Conservation (phyloP, 2,888 invertebrate species). For the Acanthacorydalis orientalis region DNA sequence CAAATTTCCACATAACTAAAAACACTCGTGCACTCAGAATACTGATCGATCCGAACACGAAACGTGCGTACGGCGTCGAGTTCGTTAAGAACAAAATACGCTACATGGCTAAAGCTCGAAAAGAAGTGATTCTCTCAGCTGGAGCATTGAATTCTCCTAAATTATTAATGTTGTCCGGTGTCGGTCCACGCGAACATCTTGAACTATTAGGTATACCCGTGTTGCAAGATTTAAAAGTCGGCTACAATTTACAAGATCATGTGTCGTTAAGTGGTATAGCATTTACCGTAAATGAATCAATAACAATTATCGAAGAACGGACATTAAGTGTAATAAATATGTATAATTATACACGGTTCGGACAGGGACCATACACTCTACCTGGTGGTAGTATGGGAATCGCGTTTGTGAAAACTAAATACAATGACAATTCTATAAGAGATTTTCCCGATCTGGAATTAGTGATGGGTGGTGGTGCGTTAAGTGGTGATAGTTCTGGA, state of each 20-base stretch:
- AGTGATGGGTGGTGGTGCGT: slow-evolving; percentile 58
- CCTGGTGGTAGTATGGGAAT: slow-evolving; percentile 65
- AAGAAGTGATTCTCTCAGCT: slow-evolving; percentile 63
- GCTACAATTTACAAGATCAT: slow-evolving; percentile 70
- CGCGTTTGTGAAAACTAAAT: slow-evolving; percentile 54
- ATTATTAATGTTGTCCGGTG: slow-evolving; percentile 68
- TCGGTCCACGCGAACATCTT: slow-evolving; percentile 51
- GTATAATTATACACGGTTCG: slow-evolving; percentile 41
- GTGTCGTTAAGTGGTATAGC: slow-evolving; percentile 54
- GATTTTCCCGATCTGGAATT: slow-evolving; percentile 64
- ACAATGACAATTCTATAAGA: slow-evolving; percentile 24
- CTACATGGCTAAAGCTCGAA: slow-evolving; percentile 38
- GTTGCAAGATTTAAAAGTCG: slow-evolving; percentile 54
- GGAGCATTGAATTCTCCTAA: slow-evolving; percentile 77
- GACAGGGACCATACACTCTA: slow-evolving; percentile 54
- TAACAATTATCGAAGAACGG: slow-evolving; percentile 45
- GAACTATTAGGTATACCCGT: slow-evolving; percentile 38
- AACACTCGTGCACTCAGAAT: slow-evolving; percentile 50
- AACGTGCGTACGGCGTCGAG: slow-evolving; percentile 47
- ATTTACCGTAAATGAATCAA: slow-evolving; percentile 51
- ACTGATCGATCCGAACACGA: slow-evolving; percentile 42
- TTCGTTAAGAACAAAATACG: slow-evolving; percentile 42
- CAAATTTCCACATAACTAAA: slow-evolving; percentile 55
- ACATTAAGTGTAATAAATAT: slow-evolving; percentile 30
- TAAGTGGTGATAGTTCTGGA: slow-evolving; percentile 57